A percentile compares a stretch with the other conserved stretches of the same genome.
These are phyloP conservation scores for Tenebrosternarchus preto DNA, from an alignment of 2,113 vertebrate genomes.

Conservation along the genomic window DNA sequence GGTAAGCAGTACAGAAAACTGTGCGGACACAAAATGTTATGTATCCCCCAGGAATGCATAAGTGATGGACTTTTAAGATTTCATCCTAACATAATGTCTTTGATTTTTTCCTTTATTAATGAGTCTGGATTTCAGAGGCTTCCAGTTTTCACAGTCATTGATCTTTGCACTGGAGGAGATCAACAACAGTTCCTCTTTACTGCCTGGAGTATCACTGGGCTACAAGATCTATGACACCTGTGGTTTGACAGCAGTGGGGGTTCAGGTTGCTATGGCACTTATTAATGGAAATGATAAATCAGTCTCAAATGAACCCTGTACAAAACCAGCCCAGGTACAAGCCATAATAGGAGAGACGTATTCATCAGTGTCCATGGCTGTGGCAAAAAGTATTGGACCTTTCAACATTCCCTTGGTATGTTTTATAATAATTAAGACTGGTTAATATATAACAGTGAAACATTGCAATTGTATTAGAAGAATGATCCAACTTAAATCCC, in stretches of 20 bases:
- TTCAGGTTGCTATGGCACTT: conserved; percentile 67
- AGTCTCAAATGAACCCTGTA: conserved; percentile 54
- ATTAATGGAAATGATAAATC: conserved; percentile 63
- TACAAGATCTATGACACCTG: conserved; percentile 75
- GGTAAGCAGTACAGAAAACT: conserved; percentile 9
- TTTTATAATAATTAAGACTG: neutral
- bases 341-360: conserved; percentile 76
- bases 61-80: neutral
- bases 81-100: neutral
- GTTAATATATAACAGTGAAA: neutral
- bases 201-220: conserved; percentile 68
- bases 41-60: neutral
- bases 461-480: neutral
- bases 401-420: conserved; percentile 77
- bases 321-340: conserved; percentile 63
- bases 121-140: conserved; percentile 74
- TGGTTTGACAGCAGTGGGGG: conserved; percentile 71
- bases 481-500: neutral
- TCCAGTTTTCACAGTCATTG: conserved; percentile 74
- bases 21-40: neutral
- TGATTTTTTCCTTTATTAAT: neutral
- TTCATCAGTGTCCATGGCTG: conserved; percentile 68
- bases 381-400: conserved; percentile 42
- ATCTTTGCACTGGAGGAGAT: conserved; percentile 79
- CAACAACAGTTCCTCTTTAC: conserved; percentile 65